phyloP scores from a whole-genome alignment of 2,888 invertebrate species.

The Allygus modestus region DNA sequence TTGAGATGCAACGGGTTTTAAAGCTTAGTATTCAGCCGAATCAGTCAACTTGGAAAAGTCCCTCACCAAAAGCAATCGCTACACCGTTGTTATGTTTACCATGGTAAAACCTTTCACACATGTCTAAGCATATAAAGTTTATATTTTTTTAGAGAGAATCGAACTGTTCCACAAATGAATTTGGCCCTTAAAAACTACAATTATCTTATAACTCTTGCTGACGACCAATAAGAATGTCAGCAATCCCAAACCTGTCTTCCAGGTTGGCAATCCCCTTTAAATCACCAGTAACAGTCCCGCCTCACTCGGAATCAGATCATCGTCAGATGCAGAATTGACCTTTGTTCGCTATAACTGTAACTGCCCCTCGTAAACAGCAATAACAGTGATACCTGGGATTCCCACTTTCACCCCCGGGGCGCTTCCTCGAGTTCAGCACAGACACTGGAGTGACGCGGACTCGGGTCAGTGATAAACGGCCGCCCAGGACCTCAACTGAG shows the following conservation, averaged over 20 bases:
- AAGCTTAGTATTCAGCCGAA: too few species aligned
- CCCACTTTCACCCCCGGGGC: conserved; percentile 14
- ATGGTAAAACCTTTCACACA: too few species aligned
- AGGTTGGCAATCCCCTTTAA: background rate
- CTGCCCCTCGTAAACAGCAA: conserved; percentile 35
- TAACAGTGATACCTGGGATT: background rate
- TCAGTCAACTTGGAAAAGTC: too few species aligned
- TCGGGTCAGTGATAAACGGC: conserved; percentile 11
- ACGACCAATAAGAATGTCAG: too few species aligned
- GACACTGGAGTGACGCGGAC: background rate
- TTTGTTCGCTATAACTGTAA: conserved; percentile 31
- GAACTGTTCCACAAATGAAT: too few species aligned
- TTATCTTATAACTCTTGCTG: too few species aligned
- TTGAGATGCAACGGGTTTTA: too few species aligned
- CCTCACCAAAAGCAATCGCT: too few species aligned
- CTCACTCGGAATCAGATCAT: conserved; percentile 1
- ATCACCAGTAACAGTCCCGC: background rate
- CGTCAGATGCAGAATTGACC: conserved; percentile 18
- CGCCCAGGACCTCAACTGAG: background rate
- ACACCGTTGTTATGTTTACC: too few species aligned
- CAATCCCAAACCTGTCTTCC: background rate
- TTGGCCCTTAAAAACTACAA: too few species aligned
- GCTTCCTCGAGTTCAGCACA: background rate
- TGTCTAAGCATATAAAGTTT: too few species aligned
- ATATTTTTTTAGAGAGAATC: too few species aligned